Conservation (phyloP, 1,140 invertebrate genomes). For the Holcopasites calliopsidis region DNA sequence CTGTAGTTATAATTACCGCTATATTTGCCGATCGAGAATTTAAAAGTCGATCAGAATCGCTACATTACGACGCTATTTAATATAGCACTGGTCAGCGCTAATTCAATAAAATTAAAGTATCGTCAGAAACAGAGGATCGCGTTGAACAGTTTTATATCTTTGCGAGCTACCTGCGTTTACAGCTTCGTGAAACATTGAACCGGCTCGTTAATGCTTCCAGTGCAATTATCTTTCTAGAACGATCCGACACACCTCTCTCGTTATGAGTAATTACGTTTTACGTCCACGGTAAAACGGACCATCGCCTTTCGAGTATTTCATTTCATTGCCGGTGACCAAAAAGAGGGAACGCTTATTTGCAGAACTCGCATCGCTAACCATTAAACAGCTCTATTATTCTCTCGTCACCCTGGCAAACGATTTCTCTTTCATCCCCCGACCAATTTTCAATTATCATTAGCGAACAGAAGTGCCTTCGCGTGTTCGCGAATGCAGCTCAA, state of each 20-base stretch:
- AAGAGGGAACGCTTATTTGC: too few relatives aligned
- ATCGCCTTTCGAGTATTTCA: neutral
- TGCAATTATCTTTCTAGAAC: conserved; percentile 9
- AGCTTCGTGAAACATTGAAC: conserved; percentile 2
- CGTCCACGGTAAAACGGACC: neutral
- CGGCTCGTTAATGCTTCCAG: neutral
- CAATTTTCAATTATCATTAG: too few relatives aligned
- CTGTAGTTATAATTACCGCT: neutral
- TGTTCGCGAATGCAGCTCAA: too few relatives aligned
- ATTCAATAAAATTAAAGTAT: too few relatives aligned
- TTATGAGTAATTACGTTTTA: conserved; percentile 21
- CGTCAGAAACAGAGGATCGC: too few relatives aligned
- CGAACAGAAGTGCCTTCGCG: too few relatives aligned
- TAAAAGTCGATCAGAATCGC: neutral
- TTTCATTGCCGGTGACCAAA: too few relatives aligned
- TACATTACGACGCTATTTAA: neutral
- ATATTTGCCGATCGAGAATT: neutral
- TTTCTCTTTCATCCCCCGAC: too few relatives aligned
- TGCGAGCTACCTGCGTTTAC: neutral
- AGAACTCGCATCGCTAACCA: too few relatives aligned
- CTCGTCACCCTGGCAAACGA: too few relatives aligned
- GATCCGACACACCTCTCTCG: conserved; percentile 3
- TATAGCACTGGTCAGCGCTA: neutral
- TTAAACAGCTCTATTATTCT: too few relatives aligned
- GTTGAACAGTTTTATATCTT: too few relatives aligned